Evolutionary conservation across 1,140 invertebrate genomes (phyloP).

Genomic region (Megalonaias nervosa): DNA sequence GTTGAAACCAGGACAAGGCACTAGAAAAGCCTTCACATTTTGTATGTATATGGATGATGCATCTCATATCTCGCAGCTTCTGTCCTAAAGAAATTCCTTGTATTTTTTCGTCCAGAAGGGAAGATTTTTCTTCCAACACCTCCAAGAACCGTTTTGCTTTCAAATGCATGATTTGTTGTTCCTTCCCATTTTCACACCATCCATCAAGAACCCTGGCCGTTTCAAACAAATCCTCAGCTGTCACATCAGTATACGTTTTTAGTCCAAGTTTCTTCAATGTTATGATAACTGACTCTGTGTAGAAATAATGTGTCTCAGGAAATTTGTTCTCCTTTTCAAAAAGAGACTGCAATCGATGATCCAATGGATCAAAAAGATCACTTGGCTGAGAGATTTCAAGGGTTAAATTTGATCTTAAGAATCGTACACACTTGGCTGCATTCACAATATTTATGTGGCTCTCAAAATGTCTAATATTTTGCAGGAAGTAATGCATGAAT

Average conservation of each 20-base stretch:
- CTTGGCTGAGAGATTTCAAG: background rate
- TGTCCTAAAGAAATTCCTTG: background rate
- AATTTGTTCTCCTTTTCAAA: constrained; percentile 10
- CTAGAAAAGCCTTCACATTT: constrained; percentile 1
- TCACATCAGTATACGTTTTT: constrained; percentile 15
- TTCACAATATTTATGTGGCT: background rate
- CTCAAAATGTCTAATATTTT: background rate
- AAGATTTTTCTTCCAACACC: constrained; percentile 3
- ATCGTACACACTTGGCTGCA: background rate
- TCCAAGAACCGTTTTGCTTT: background rate
- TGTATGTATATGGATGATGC: background rate
- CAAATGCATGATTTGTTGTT: background rate
- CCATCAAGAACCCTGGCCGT: background rate
- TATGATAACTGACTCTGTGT: background rate
- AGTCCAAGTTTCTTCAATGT: constrained; percentile 12
- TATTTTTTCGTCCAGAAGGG: background rate
- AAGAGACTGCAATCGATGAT: background rate
- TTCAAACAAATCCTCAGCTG: background rate
- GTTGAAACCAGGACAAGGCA: constrained; percentile 10
- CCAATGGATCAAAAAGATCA: constrained; percentile 14
- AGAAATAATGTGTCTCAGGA: background rate
- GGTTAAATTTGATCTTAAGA: background rate
- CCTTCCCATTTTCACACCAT: background rate
- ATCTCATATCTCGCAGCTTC: background rate
- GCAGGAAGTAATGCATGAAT: constrained; percentile 11